phyloP scores from a whole-genome alignment of 2,797 vertebrate species.

The Syngnathus rostellatus region DNA sequence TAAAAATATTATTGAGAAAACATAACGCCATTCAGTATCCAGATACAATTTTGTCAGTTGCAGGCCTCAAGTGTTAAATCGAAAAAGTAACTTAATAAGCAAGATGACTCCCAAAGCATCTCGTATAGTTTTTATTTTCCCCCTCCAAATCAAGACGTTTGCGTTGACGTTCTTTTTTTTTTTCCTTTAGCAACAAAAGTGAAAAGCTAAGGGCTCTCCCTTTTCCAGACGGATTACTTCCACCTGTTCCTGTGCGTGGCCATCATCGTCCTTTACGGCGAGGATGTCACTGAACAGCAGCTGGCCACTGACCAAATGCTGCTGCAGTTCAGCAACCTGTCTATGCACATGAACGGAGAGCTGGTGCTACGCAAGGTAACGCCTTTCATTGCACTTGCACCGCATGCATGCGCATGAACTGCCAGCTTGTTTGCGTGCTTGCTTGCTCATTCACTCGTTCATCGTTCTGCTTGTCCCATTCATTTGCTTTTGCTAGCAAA shows the following conservation, averaged over 20 bases:
- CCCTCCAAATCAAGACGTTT: not conserved
- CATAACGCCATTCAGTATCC: not conserved
- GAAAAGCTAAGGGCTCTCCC: not conserved
- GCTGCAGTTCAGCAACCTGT: conserved; percentile 92
- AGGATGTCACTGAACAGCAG: conserved; percentile 91
- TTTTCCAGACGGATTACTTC: conserved; percentile 90
- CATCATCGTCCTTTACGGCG: conserved; percentile 92
- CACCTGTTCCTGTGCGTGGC: conserved; percentile 97
- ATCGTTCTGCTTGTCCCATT: no score
- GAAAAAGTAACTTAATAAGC: not conserved
- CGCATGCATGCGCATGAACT: no score
- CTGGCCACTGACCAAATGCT: conserved; percentile 95
- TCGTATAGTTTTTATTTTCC: not conserved
- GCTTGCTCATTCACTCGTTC: no score
- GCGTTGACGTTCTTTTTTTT: not conserved
- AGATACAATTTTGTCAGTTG: not conserved
- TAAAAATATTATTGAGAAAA: not conserved
- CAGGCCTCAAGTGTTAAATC: not conserved
- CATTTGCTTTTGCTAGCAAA: no score
- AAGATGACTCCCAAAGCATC: not conserved
- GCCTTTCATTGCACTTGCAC: not conserved
- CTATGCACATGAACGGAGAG: conserved; percentile 99
- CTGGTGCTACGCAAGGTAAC: conserved; percentile 92
- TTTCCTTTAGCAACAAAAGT: not conserved
- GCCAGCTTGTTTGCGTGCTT: no score